A percentile compares a stretch with the other conserved stretches of the same genome.
These are phyloP conservation scores for Lucilia cuprina DNA, from an alignment of 1,140 invertebrate genomes.

Conservation along the genomic window DNA sequence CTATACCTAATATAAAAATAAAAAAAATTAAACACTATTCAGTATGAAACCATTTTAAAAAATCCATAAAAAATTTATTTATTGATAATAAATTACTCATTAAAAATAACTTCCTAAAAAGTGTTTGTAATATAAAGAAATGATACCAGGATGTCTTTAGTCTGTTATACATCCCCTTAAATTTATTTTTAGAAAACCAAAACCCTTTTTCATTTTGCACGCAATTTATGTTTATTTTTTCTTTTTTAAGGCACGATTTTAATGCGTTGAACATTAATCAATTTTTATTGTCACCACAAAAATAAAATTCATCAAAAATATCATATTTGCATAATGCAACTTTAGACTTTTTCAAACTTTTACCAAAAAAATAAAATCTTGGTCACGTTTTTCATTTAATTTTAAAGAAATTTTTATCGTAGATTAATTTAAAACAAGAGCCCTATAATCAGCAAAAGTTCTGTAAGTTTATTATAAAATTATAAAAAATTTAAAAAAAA, in stretches of 20 bases:
- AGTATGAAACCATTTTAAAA: background rate
- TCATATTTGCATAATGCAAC: background rate
- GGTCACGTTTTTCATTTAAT: background rate
- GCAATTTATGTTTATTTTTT: background rate
- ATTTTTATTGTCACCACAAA: background rate
- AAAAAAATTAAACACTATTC: background rate
- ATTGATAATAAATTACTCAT: too few relatives aligned
- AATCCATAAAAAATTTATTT: too few relatives aligned
- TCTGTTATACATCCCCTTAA: background rate
- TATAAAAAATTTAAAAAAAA: too few relatives aligned
- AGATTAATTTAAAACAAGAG: too few relatives aligned
- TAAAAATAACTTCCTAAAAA: too few relatives aligned
- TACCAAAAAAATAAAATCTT: background rate
- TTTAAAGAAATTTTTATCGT: background rate
- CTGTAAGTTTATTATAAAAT: too few relatives aligned
- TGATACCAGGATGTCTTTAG: too few relatives aligned
- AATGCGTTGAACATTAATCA: background rate
- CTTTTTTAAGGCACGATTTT: background rate
- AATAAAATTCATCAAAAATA: background rate
- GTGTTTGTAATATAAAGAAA: too few relatives aligned
- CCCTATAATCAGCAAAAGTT: too few relatives aligned
- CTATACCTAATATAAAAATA: too few relatives aligned
- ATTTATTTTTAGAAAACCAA: background rate
- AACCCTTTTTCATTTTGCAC: background rate
- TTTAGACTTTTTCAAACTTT: background rate